phyloP scores from a whole-genome alignment of 2,888 invertebrate species.

The Ormyrus nitidulus region DNA sequence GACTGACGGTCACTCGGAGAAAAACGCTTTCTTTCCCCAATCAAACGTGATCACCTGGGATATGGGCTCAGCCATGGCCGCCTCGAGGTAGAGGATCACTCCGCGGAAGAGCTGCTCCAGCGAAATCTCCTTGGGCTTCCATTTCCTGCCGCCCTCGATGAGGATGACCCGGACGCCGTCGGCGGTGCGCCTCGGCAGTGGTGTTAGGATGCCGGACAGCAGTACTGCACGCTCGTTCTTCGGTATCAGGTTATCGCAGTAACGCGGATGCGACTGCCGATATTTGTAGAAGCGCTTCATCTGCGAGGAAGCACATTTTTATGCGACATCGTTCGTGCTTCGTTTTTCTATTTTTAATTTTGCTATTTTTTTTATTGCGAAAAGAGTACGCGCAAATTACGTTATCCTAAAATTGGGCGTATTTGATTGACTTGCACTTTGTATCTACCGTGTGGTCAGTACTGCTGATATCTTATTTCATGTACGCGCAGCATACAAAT shows the following conservation, averaged over 20 bases:
- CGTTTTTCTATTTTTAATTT: background rate
- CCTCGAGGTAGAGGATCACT: conserved; percentile 83
- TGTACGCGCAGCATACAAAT: too few species aligned
- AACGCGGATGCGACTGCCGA: conserved; percentile 79
- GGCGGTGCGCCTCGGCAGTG: conserved; percentile 83
- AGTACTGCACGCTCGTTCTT: conserved; percentile 80
- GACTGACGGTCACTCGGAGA: too few species aligned
- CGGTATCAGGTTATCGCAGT: conserved; percentile 81
- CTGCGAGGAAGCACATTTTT: conserved; percentile 73
- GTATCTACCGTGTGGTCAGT: too few species aligned
- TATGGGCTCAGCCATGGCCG: conserved; percentile 86
- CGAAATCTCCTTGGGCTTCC: conserved; percentile 84
- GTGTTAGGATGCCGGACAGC: conserved; percentile 81
- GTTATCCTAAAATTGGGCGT: too few species aligned
- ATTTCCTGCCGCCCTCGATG: conserved; percentile 84
- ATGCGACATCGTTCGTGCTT: too few species aligned
- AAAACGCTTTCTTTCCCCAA: background rate
- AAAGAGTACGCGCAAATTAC: too few species aligned
- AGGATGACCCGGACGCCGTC: conserved; percentile 83
- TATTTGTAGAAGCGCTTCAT: conserved; percentile 85
- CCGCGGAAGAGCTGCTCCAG: conserved; percentile 83
- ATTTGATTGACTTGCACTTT: too few species aligned
- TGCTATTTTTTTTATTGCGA: background rate
- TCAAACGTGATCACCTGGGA: conserved; percentile 78
- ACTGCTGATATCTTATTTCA: too few species aligned